Percentiles rank a stretch among this genome's conserved stretches.
phyloP scores from a whole-genome alignment of 2,888 invertebrate species.

The Glyphotaelius pellucidus region DNA sequence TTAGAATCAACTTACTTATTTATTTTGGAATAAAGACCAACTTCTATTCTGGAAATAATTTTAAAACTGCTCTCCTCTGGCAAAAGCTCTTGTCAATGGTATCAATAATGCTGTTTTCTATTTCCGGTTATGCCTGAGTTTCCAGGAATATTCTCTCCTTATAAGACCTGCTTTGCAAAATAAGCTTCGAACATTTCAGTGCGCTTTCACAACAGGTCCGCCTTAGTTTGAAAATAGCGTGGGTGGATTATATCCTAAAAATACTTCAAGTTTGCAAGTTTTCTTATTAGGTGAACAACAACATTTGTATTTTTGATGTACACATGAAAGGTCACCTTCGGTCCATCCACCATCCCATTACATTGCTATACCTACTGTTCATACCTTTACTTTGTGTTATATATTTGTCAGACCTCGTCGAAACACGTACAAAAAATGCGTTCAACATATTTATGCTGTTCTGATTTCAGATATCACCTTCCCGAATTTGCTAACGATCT shows the following conservation, averaged over 20 bases:
- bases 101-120: neutral
- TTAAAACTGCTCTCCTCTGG: neutral
- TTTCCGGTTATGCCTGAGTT: neutral
- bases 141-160: neutral
- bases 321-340: neutral
- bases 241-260: neutral
- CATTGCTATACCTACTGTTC: neutral
- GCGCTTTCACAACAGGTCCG: neutral
- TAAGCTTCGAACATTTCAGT: neutral
- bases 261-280: neutral
- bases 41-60: neutral
- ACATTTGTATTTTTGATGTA: neutral
- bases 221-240: neutral
- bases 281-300: neutral
- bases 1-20: neutral
- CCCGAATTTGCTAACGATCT: neutral
- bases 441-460: neutral
- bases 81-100: neutral
- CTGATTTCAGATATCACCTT: neutral
- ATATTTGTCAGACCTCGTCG: neutral
- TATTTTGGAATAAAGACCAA: neutral
- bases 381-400: neutral
- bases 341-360: neutral
- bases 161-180: neutral
- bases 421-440: too few species aligned